Conservation (phyloP, 2,797 vertebrate genomes). For the Anniella stebbinsi region DNA sequence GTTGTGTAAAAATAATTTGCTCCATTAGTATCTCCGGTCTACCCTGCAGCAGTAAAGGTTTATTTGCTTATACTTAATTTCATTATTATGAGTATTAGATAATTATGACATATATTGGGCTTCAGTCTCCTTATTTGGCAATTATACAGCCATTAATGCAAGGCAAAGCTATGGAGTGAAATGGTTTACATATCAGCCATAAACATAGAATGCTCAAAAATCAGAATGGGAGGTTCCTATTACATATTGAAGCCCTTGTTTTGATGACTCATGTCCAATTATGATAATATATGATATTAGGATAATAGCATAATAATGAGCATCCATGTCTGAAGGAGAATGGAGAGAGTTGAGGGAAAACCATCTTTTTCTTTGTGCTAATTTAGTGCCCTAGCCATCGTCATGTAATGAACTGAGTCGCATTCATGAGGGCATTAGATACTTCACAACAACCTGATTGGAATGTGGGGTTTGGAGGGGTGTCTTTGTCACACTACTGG, state of each 20-base stretch:
- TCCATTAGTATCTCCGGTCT: not conserved
- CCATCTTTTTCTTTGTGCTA: conserved; percentile 13
- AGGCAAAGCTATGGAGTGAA: not conserved
- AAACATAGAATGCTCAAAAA: not conserved
- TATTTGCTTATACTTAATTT: not conserved
- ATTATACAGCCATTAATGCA: not conserved
- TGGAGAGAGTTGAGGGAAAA: not conserved
- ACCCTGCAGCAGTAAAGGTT: conserved; percentile 1
- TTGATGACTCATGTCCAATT: not conserved
- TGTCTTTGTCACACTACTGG: conserved; percentile 62
- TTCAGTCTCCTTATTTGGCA: not conserved
- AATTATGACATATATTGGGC: not conserved
- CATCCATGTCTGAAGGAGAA: not conserved
- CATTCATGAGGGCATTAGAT: conserved; percentile 30
- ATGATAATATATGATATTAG: not conserved
- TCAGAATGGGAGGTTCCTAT: not conserved
- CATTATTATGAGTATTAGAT: conserved; percentile 5
- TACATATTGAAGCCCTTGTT: conserved; percentile 1
- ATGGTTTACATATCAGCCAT: not conserved
- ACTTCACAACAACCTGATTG: conserved; percentile 58
- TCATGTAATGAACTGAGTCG: conserved; percentile 19
- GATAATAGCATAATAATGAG: not conserved
- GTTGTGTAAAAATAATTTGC: not conserved
- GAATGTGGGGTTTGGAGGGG: conserved; percentile 47
- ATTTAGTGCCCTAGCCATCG: conserved; percentile 42